Base-by-base conservation (phyloP, 2,888 invertebrate species). In the Gortyna flavago region DNA sequence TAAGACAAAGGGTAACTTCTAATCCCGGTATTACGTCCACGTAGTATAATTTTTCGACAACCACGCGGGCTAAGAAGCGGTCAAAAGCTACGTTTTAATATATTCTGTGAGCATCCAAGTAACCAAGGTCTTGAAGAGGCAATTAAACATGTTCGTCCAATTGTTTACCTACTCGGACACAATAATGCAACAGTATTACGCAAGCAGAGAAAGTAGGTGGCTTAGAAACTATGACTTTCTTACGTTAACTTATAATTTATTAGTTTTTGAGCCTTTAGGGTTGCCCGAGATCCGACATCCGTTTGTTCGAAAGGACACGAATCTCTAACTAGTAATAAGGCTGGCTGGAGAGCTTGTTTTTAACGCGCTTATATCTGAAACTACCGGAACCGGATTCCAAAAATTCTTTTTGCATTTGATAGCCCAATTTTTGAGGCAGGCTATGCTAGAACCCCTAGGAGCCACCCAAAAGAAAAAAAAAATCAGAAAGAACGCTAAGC, bases 101-200 rank as follows among this genome's bases (percentile, higher is more conserved):
- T 67, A 77, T 66, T 76, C 48, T 16, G 59, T 64, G 35, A n/a
- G 59, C 29, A 51, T 38, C 6, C 32, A 71, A 72, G 65, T 65
- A 51, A 67, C 48, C 16, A 73, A 71, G 72, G 72, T 65, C 41
- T 61, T 51, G 29, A 74, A 71, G 77, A 80, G 57, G 77, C 57
- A 87, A 84, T 87, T 84, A 84, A 81, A 85, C 71, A 86, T 86
- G 85, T 80, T 77, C 85, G 61, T 87, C 70, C 75, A 87, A 80
- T 85, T 85, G 85, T 85, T 87, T 84, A 78, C 11, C n/a, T 57
- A 57, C 87, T 75, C 77, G 71, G 72, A 75, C 77, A 85, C 64
- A 77, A 75, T 62, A 84, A 75, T 80, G 87, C 54, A 86, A 86
- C 75, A 38, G 32, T 80, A 80, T 85, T 85, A 38, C 77, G 73